Percentiles rank a stretch among this genome's conserved stretches.
Conservation (phyloP, 2,113 vertebrate species). For the Patagioenas fasciata region DNA sequence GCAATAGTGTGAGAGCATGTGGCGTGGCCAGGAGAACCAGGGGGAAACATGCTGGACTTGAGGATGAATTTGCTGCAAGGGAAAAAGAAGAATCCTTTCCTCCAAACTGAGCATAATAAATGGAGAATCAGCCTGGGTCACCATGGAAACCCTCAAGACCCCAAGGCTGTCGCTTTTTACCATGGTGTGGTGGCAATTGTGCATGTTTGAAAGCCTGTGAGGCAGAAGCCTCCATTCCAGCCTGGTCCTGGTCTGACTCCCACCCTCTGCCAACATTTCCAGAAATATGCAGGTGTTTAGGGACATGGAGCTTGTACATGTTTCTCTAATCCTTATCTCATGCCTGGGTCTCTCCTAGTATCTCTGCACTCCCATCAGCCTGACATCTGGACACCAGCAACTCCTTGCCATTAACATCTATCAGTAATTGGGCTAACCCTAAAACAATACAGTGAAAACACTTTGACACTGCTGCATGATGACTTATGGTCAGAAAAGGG, state of each 20-base stretch:
- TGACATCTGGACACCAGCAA: neutral
- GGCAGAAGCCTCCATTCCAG: neutral
- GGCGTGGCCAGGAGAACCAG: neutral
- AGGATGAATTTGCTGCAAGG: neutral
- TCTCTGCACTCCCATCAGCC: neutral
- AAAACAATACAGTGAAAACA: neutral
- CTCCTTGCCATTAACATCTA: neutral
- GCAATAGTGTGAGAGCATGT: rapidly evolving
- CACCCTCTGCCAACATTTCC: neutral
- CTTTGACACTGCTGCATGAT: neutral
- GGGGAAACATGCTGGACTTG: neutral
- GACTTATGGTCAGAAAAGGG: neutral
- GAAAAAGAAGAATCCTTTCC: neutral
- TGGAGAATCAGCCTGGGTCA: neutral
- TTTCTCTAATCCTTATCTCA: neutral
- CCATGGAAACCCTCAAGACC: neutral
- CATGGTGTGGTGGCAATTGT: neutral
- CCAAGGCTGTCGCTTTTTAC: neutral
- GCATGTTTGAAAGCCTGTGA: neutral
- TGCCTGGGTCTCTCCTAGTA: neutral
- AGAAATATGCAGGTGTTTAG: neutral
- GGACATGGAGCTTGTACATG: neutral
- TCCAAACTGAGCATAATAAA: neutral
- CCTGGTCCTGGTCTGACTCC: neutral
- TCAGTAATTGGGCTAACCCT: neutral